Evolutionary conservation across 2,113 vertebrate species (phyloP).

Genomic region (Alosa alosa): DNA sequence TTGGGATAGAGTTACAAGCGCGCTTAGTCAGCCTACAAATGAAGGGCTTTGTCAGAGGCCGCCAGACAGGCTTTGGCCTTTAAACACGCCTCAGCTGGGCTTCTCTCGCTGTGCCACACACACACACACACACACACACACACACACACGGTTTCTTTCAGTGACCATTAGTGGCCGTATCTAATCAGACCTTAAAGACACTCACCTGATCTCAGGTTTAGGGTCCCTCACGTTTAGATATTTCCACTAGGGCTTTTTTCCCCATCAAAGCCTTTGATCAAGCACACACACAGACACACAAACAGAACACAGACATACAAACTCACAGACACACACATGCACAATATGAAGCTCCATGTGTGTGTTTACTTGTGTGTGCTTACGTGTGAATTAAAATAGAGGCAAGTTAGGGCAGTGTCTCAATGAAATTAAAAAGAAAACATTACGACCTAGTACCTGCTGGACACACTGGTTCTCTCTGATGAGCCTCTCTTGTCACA

Average conservation of each 20-base stretch:
- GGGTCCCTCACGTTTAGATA: neutral
- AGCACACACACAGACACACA: neutral
- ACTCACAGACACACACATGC: slow-evolving; percentile 4
- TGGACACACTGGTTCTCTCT: neutral
- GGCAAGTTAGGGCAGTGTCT: neutral
- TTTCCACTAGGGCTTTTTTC: neutral
- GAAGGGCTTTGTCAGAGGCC: slow-evolving; percentile 25
- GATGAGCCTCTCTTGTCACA: neutral
- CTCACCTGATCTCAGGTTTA: neutral
- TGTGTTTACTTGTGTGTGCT: neutral
- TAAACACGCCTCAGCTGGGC: slow-evolving; percentile 37
- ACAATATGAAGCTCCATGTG: neutral
- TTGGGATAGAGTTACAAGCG: neutral
- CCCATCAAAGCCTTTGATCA: neutral
- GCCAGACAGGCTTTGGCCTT: slow-evolving; percentile 32
- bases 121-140: slow-evolving; percentile 11
- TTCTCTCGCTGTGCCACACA: slow-evolving; percentile 30
- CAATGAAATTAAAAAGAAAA: neutral
- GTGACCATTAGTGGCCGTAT: neutral
- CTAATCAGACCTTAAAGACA: neutral
- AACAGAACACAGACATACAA: neutral
- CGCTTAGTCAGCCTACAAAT: slow-evolving; percentile 16
- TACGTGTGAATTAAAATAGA: neutral
- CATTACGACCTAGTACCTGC: neutral
- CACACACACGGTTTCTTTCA: neutral